phyloP scores from a whole-genome alignment of 1,140 invertebrate species.

The Drosophila burlai region DNA sequence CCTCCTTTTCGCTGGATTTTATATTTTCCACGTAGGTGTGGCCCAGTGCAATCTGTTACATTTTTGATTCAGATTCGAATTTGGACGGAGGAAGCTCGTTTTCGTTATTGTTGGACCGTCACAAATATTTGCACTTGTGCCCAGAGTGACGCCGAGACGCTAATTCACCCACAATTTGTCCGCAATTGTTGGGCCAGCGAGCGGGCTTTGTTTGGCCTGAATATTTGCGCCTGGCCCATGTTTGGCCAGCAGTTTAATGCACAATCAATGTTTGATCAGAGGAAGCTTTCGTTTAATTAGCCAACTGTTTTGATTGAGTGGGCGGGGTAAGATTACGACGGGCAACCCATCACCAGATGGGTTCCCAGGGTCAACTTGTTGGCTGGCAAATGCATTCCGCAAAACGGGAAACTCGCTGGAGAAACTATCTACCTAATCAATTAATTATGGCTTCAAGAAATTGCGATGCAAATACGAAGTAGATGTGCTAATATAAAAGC shows the following conservation, averaged over 20 bases:
- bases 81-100: conserved; percentile 40
- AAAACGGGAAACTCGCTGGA: conserved; percentile 36
- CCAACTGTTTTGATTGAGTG: conserved; percentile 58
- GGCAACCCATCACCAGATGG: conserved; percentile 34
- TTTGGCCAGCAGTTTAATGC: conserved; percentile 75
- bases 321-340: conserved; percentile 9
- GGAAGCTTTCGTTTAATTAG: conserved; percentile 75
- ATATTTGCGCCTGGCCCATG: conserved; percentile 49
- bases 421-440: conserved; percentile 46
- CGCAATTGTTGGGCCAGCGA: conserved; percentile 66
- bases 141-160: conserved; percentile 34
- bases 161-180: conserved; percentile 72
- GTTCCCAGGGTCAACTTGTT: conserved; percentile 61
- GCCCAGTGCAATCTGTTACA: conserved; percentile 77
- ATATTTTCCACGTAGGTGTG: conserved; percentile 62
- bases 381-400: conserved; percentile 51
- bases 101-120: conserved; percentile 58
- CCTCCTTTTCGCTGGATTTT: conserved; percentile 19
- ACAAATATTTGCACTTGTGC: conserved; percentile 80
- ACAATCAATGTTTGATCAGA: conserved; percentile 72
- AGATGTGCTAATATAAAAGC: conserved; percentile 34
- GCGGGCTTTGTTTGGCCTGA: conserved; percentile 45
- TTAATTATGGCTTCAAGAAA: conserved; percentile 61
- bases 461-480: conserved; percentile 32
- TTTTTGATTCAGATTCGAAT: conserved; percentile 58